Base-by-base conservation (phyloP, 2,113 vertebrate genomes). In the Cochlearius cochlearius region DNA sequence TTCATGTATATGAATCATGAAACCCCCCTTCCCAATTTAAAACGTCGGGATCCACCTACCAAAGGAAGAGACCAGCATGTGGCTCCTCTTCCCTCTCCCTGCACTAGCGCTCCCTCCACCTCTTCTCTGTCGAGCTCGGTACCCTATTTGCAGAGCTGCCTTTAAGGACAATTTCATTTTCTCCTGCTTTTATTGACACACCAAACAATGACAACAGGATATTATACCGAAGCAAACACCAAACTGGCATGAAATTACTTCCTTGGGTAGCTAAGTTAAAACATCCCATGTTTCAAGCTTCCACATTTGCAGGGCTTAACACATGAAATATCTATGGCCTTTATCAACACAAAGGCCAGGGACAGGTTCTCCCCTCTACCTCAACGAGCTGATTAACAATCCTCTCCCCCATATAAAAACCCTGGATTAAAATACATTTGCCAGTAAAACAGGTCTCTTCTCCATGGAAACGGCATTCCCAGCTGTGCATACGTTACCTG, bases 401-500 rank as follows among this genome's bases (percentile, higher is more conserved):
- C 62, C 47, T 50, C 39, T 89, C 64, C 53, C 47, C 11, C 12
- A 18, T 7, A 39, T 19, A 23, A 47, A 77, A 71, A 5, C 11
- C n/a, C 1, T 17, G 36, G 60, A 81, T 89, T 79, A 19, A 55
- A 78, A 77, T 7, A 3, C 39, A 68, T 27, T 49, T 64, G 59
- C 9, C 69, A 41, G 53, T 30, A 53, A 60, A 95, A 4, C 22
- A 52, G 71, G 84, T n/a, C 58, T 39, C 10, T 36, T 90, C 53
- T 81, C 75, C 77, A 92, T 56, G 83, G 34, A 49, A 86, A 80
- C 79, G 7, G 80, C 87, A 58, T 30, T 39, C 66, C 91, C 85
- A 68, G 88, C 73, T 55, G 90, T 7, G 90, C 56, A 5, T 45
- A 72, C 36, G 4, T 96, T 98, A 99, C 99, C 99, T 99, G 99